Evolutionary conservation across 2,888 invertebrate species (phyloP), one percentile per base, ranked within the genome.

Genomic region (Mactromeris polynyma): DNA sequence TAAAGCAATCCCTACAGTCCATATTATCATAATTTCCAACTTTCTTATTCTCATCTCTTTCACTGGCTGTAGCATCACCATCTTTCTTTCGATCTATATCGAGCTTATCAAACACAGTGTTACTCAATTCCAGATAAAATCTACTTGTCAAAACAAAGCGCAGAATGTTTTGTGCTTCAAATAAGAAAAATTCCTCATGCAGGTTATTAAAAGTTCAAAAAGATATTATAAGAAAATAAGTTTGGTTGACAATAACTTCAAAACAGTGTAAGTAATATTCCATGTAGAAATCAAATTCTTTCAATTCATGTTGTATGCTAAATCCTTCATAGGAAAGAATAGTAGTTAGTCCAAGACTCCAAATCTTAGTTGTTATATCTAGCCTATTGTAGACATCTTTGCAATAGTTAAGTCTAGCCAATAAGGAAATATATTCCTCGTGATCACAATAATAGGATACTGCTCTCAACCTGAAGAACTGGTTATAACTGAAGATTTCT

Each of bases 11-110:
- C 42, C 36, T 14, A 86, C 17, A 7, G 83, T 42, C 36, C 84
- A 26, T 21, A 87, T 19, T 14, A 89, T 82, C 38, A 40, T 40
- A 6, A 89, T 21, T 82, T 87, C 40, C 19, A 89, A 38, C 42
- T 38, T 89, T 40, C 80, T 14, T 17, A 87, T 64, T 31, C 6
- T 54, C 36, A 81, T 58, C 54, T 87, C 77, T 79, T 85, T 58
- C 81, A 81, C 54, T 81, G 81, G 81, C 17, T 81, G 46, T 33
- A 51, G n/a, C 31, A 51, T 51, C 33, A 33, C 19, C 73, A 73
- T 73, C 17, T 73, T 73, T 33, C 6, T 64, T 64, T 64, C 26
- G 26, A 26, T 64, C 58, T 64, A 6, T 26, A 0, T 4, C n/a
- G 2, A 64, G 17, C 1, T 14, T 46, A 11, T 26, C 3, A 64